These are phyloP conservation scores for Cryptotis parvus DNA, from an alignment of 2,113 vertebrate species.

Conservation along the genomic window DNA sequence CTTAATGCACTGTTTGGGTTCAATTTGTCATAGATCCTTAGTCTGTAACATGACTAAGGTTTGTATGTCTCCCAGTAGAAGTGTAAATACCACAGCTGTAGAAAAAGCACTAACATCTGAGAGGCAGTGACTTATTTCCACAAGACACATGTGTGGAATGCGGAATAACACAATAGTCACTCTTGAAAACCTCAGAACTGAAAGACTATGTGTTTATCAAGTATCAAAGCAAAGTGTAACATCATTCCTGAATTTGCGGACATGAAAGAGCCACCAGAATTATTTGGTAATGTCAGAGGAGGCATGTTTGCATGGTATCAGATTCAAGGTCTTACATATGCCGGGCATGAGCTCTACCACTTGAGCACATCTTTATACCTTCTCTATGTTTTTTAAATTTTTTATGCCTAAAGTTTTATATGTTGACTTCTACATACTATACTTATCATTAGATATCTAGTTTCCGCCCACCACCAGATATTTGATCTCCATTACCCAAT, in stretches of 20 bases:
- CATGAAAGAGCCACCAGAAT: too few relatives aligned
- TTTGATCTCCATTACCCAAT: not conserved
- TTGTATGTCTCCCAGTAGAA: slow-evolving; percentile 1
- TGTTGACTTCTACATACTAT: not conserved
- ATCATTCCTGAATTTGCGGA: not conserved
- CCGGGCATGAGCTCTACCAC: too few relatives aligned
- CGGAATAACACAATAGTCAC: not conserved
- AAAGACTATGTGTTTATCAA: not conserved
- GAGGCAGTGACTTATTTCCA: not conserved
- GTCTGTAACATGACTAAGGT: slow-evolving; percentile 8
- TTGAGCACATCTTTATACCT: too few relatives aligned
- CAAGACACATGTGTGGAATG: not conserved
- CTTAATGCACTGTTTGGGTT: not conserved
- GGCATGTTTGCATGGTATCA: too few relatives aligned
- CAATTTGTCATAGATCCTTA: slow-evolving; percentile 47
- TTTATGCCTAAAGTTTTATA: too few relatives aligned
- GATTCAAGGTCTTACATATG: too few relatives aligned
- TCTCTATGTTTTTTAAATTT: too few relatives aligned
- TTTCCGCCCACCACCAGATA: not conserved
- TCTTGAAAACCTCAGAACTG: not conserved
- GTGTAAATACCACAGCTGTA: not conserved
- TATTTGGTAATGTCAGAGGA: too few relatives aligned
- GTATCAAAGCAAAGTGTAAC: not conserved
- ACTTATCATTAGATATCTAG: not conserved
- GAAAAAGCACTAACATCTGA: not conserved